Conservation (phyloP, 2,888 invertebrate species). For the Campaea margaritaria region DNA sequence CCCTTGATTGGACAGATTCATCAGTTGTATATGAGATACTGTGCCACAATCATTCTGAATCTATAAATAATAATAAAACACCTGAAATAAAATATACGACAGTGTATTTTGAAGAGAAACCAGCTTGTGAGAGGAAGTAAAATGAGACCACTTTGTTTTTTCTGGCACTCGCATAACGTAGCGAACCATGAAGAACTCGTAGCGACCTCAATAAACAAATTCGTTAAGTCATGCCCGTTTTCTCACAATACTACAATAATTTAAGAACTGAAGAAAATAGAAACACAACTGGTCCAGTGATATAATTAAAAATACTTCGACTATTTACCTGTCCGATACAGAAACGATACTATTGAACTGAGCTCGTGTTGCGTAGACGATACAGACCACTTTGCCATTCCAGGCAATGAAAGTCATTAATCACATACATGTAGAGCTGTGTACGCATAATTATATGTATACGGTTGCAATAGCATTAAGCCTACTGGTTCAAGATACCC, state of each 20-base stretch:
- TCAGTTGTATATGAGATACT: slow-evolving; percentile 5
- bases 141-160: slow-evolving; percentile 52
- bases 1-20: slow-evolving; percentile 41
- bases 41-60: slow-evolving; percentile 31
- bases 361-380: slow-evolving; percentile 50
- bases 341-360: slow-evolving; percentile 65
- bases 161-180: slow-evolving; percentile 51
- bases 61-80: slow-evolving; percentile 19
- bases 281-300: slow-evolving; percentile 29
- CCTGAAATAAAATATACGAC: slow-evolving; percentile 12
- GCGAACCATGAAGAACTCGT: slow-evolving; percentile 60
- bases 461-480: slow-evolving; percentile 54
- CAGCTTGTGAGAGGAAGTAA: slow-evolving; percentile 42
- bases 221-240: slow-evolving; percentile 37
- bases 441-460: slow-evolving; percentile 48
- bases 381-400: slow-evolving; percentile 74
- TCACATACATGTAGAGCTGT: slow-evolving; percentile 58
- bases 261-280: slow-evolving; percentile 33
- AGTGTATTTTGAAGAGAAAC: slow-evolving; percentile 11
- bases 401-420: slow-evolving; percentile 79
- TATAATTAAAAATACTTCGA: slow-evolving; percentile 30
- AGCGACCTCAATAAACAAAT: slow-evolving; percentile 61
- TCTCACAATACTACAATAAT: slow-evolving; percentile 33
- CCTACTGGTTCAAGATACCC: slow-evolving; percentile 60
- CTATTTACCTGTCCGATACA: slow-evolving; percentile 44